phyloP scores from a whole-genome alignment of 2,797 vertebrate genomes.

The Chromis chromis region DNA sequence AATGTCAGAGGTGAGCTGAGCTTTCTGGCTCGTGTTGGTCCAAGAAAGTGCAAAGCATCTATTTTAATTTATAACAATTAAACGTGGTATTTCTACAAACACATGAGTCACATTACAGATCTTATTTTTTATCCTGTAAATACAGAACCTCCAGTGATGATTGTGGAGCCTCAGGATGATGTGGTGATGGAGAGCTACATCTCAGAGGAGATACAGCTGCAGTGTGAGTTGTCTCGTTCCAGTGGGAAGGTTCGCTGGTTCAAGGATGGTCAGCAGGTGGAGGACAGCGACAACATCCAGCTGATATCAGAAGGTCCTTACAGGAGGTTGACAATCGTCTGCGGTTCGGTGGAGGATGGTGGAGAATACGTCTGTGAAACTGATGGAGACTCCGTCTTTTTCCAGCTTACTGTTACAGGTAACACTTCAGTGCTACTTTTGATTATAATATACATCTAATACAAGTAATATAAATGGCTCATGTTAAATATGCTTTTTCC shows the following conservation, averaged over 20 bases:
- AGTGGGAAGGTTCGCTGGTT: conserved; percentile 86
- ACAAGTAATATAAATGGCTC: neutral
- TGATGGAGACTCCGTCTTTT: conserved; percentile 90
- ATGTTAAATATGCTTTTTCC: neutral
- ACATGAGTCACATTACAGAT: neutral
- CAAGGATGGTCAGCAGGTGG: conserved; percentile 89
- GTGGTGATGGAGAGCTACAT: conserved; percentile 78
- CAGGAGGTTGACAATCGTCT: conserved; percentile 83
- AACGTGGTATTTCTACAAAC: neutral
- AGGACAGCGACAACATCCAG: conserved; percentile 70
- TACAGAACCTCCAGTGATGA: conserved; percentile 89
- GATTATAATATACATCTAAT: neutral
- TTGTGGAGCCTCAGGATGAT: conserved; percentile 89
- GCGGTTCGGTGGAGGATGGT: conserved; percentile 72
- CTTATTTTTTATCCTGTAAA: neutral
- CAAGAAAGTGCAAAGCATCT: no score
- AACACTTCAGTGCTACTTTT: neutral
- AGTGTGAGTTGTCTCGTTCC: conserved; percentile 89
- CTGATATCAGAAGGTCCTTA: conserved; percentile 84
- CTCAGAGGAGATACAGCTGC: conserved; percentile 85
- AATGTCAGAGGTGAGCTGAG: conserved; percentile 81
- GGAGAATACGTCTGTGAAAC: conserved; percentile 93
- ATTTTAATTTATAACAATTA: neutral
- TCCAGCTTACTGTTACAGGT: conserved; percentile 90
- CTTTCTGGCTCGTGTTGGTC: neutral